These are phyloP conservation scores for Pollimyrus isidori DNA, from an alignment of 2,113 vertebrate species.

Conservation along the genomic window DNA sequence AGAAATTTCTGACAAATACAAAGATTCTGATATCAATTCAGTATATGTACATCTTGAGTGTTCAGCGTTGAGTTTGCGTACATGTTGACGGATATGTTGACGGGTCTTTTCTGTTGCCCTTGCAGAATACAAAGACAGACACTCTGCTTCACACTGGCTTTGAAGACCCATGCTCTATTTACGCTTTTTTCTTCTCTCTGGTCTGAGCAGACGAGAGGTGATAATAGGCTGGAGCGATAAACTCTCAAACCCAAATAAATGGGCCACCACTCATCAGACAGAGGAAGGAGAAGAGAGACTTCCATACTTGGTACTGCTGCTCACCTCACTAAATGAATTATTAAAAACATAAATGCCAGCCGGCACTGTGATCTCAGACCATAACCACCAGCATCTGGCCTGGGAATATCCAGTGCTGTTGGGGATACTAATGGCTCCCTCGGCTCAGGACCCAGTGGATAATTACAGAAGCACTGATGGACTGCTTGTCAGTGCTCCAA, in stretches of 20 bases:
- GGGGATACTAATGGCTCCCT: neutral
- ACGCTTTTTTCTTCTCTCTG: neutral
- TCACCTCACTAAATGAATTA: neutral
- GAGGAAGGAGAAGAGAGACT: neutral
- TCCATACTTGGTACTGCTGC: neutral
- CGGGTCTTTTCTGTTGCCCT: neutral
- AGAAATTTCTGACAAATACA: too few species aligned
- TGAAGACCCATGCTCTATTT: neutral
- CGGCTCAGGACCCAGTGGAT: neutral
- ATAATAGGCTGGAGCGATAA: neutral
- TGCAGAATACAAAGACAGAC: neutral
- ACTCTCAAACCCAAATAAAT: neutral
- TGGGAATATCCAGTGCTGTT: neutral
- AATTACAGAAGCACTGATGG: neutral
- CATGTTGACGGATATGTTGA: neutral
- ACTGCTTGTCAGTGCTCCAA: neutral
- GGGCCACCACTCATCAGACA: neutral
- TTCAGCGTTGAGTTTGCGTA: neutral
- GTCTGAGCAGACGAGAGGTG: neutral
- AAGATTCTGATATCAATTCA: too few species aligned
- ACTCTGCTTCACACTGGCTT: neutral
- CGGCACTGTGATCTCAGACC: neutral
- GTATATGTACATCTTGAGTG: neutral
- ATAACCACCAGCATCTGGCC: neutral
- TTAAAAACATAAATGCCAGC: constrained; percentile 2